A percentile compares a stretch with the other conserved stretches of the same genome.
Conservation (phyloP, 2,113 vertebrate genomes). For the Equus quagga region DNA sequence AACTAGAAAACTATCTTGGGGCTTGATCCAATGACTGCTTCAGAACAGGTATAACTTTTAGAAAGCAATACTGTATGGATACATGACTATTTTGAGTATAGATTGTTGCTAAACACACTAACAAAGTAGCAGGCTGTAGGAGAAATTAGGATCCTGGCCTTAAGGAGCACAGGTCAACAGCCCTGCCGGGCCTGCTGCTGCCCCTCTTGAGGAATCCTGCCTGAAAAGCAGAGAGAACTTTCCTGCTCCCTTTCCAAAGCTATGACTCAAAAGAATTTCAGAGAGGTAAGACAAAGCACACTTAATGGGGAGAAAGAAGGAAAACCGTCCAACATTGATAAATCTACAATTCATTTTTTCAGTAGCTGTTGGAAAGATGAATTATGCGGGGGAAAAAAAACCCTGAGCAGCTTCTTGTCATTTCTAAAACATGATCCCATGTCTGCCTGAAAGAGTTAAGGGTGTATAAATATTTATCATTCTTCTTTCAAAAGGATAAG, state of each 20-base stretch:
- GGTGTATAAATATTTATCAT: conserved; percentile 87
- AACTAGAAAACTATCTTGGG: not conserved
- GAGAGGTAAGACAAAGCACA: conserved; percentile 28
- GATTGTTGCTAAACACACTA: not conserved
- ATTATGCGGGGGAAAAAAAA: not conserved
- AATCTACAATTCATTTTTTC: conserved; percentile 49
- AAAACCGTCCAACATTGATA: conserved; percentile 33
- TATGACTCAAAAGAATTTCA: conserved; percentile 35
- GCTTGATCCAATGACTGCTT: not conserved
- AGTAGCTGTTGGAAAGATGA: conserved; percentile 59
- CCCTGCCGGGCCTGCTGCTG: accelerated
- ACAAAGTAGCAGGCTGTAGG: not conserved
- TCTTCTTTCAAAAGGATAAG: conserved; percentile 84
- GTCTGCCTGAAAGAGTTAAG: conserved; percentile 80
- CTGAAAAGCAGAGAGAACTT: not conserved
- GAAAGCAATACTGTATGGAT: not conserved
- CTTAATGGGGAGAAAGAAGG: not conserved
- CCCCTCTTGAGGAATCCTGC: not conserved
- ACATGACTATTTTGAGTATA: not conserved
- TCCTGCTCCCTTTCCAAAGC: not conserved
- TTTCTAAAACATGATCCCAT: conserved; percentile 72
- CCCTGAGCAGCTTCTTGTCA: conserved; percentile 51
- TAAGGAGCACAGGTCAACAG: not conserved
- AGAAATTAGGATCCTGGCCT: not conserved
- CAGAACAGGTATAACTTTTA: not conserved